Percentiles rank a stretch among this genome's conserved stretches.
These are phyloP conservation scores for Helogale parvula DNA, from an alignment of 2,113 vertebrate genomes.

Conservation along the genomic window DNA sequence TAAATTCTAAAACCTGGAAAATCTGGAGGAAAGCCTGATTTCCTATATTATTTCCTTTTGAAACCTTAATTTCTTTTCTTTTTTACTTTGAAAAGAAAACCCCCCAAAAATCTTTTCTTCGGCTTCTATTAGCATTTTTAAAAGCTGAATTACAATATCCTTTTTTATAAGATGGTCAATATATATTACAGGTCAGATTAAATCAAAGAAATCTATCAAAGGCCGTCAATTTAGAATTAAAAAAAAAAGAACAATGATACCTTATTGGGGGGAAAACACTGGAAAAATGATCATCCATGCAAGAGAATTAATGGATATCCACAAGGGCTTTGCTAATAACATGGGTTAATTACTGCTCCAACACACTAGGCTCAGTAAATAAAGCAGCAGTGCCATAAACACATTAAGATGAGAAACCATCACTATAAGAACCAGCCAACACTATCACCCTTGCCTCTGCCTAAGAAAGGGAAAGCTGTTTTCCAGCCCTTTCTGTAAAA, in stretches of 20 bases:
- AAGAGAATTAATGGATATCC: slow-evolving; percentile 89
- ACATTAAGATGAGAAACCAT: slow-evolving; percentile 88
- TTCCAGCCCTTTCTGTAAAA: slow-evolving; percentile 68
- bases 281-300: slow-evolving; percentile 86
- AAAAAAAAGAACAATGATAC: slow-evolving; percentile 43
- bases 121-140: slow-evolving; percentile 71
- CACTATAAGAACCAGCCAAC: slow-evolving; percentile 65
- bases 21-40: slow-evolving; percentile 47
- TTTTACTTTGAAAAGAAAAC: slow-evolving; percentile 36
- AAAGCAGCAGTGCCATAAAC: slow-evolving; percentile 88
- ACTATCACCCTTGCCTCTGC: slow-evolving; percentile 61
- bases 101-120: slow-evolving; percentile 43
- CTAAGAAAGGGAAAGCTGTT: slow-evolving; percentile 77
- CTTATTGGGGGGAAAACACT: slow-evolving; percentile 78
- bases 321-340: slow-evolving; percentile 93
- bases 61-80: slow-evolving; percentile 77
- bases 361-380: slow-evolving; percentile 91
- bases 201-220: slow-evolving; percentile 73
- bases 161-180: slow-evolving; percentile 41
- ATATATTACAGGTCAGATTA: slow-evolving; percentile 49
- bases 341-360: slow-evolving; percentile 95
- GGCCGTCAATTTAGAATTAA: slow-evolving; percentile 49
- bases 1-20: slow-evolving; percentile 55
- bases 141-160: slow-evolving; percentile 62
- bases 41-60: slow-evolving; percentile 69